Evolutionary conservation across 2,797 vertebrate genomes (phyloP).

Genomic region (Eulemur mongoz): DNA sequence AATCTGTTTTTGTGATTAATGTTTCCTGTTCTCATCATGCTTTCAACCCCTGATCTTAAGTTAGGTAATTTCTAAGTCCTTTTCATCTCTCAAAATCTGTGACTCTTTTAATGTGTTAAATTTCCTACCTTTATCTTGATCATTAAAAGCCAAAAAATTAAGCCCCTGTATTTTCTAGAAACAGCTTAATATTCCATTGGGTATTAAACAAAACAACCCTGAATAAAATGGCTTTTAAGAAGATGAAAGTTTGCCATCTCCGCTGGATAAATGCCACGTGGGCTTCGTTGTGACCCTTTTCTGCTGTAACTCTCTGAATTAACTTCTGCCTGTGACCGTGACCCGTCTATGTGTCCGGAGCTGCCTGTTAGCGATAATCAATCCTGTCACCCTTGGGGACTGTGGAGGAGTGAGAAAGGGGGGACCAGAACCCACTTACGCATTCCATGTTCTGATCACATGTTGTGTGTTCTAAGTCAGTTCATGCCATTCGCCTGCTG

Average conservation of each 20-base stretch:
- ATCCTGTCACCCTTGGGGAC: background rate
- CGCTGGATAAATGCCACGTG: background rate
- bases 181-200: background rate
- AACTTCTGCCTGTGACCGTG: constrained; percentile 33
- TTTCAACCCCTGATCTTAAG: constrained; percentile 10
- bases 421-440: background rate
- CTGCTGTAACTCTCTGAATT: constrained; percentile 51
- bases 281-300: constrained; percentile 26
- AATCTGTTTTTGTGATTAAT: background rate
- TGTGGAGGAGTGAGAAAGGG: background rate
- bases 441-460: background rate
- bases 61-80: constrained; percentile 13
- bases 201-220: constrained; percentile 25
- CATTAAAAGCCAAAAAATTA: constrained; percentile 53
- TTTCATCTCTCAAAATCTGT: constrained; percentile 49
- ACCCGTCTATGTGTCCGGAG: background rate
- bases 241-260: constrained; percentile 33
- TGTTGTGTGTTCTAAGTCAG: background rate
- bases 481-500: background rate
- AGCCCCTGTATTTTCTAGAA: constrained; percentile 25
- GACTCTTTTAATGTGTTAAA: background rate
- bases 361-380: constrained; percentile 10
- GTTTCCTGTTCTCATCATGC: background rate
- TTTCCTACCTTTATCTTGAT: constrained; percentile 40
- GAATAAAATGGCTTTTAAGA: constrained; percentile 53